These are phyloP conservation scores for Antitype chi DNA, from an alignment of 2,888 invertebrate genomes.

Conservation along the genomic window DNA sequence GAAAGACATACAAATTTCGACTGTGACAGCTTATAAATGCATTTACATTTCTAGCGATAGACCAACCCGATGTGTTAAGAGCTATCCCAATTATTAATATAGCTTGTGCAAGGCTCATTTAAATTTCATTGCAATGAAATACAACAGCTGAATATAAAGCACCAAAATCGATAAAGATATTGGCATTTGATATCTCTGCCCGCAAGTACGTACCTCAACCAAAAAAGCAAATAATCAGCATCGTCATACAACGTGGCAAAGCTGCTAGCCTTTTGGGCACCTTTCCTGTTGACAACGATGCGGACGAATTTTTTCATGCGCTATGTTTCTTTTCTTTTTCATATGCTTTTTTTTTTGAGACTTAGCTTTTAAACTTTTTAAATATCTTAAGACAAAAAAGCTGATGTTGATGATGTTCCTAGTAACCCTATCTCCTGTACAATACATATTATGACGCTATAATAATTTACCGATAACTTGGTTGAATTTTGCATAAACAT, in stretches of 20 bases:
- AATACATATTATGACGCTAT: conserved; percentile 27
- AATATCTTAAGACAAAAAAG: too few species aligned
- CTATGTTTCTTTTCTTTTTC: too few species aligned
- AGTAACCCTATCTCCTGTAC: conserved; percentile 41
- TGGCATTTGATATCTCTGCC: background rate
- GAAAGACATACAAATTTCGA: background rate
- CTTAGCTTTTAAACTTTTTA: too few species aligned
- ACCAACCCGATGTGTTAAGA: background rate
- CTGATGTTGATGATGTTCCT: background rate
- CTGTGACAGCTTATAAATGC: background rate
- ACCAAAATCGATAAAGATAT: background rate
- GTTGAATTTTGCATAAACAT: conserved; percentile 61
- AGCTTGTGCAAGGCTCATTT: background rate
- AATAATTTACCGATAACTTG: conserved; percentile 59
- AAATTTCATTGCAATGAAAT: background rate
- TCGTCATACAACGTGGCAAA: too few species aligned
- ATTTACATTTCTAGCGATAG: background rate
- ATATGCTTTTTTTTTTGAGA: too few species aligned
- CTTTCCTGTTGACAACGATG: too few species aligned
- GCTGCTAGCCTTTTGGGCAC: too few species aligned
- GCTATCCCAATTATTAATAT: background rate
- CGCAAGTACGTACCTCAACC: background rate
- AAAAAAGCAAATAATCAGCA: too few species aligned
- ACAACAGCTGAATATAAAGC: background rate
- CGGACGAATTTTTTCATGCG: too few species aligned